These are phyloP conservation scores for Cephalopterus ornatus DNA, from an alignment of 2,113 vertebrate genomes.

Conservation along the genomic window DNA sequence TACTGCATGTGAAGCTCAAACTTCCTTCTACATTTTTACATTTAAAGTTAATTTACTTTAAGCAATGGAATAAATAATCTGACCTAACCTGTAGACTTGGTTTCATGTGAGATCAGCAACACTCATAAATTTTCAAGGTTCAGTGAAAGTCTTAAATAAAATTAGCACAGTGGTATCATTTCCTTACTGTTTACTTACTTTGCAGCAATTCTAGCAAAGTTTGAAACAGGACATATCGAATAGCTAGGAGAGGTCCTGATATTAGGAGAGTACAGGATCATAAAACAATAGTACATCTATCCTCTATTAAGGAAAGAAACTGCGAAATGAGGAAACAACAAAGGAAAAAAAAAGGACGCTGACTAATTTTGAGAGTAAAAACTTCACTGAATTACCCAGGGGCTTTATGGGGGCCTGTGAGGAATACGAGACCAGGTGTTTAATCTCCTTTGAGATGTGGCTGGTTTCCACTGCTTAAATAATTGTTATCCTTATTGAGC, in stretches of 20 bases:
- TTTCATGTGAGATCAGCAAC: not conserved
- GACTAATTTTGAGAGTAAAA: not conserved
- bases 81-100: not conserved
- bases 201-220: not conserved
- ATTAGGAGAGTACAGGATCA: not conserved
- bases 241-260: not conserved
- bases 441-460: not conserved
- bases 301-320: not conserved
- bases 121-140: not conserved
- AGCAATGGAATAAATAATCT: not conserved
- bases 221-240: not conserved
- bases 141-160: not conserved
- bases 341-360: not conserved
- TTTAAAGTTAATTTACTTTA: constrained; percentile 10
- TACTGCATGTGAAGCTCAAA: not conserved
- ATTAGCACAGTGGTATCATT: not conserved
- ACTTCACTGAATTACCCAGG: not conserved
- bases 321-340: not conserved
- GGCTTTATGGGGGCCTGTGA: not conserved
- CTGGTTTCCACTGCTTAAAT: not conserved
- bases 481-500: not conserved
- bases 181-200: not conserved
- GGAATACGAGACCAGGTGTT: not conserved
- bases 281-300: not conserved
- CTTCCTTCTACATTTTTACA: not conserved